Conservation (phyloP, 2,113 vertebrate genomes). For the chimpanzee (Pan troglodytes) region NHGRI_mPanTro3-v2.1_pri NC_072417.2:19811001-19811500, state of each 20-base stretch:
- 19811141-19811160: neutral
- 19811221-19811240: neutral
- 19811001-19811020: neutral
- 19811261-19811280: no score
- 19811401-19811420: no score
- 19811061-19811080: neutral
- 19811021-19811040: conserved; percentile 6
- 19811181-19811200: neutral
- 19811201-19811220: neutral
- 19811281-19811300: no score
- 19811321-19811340: no score
- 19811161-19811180: neutral
- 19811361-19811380: no score
- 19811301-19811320: no score
- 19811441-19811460: no score
- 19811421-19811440: no score
- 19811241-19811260: neutral
- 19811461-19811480: no score
- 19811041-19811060: neutral
- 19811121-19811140: neutral
- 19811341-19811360: no score
- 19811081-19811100: neutral
- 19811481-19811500: no score
- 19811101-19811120: neutral
- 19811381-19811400: no score